Conservation (phyloP, 2,888 invertebrate genomes). For the Escarpia spicata region DNA sequence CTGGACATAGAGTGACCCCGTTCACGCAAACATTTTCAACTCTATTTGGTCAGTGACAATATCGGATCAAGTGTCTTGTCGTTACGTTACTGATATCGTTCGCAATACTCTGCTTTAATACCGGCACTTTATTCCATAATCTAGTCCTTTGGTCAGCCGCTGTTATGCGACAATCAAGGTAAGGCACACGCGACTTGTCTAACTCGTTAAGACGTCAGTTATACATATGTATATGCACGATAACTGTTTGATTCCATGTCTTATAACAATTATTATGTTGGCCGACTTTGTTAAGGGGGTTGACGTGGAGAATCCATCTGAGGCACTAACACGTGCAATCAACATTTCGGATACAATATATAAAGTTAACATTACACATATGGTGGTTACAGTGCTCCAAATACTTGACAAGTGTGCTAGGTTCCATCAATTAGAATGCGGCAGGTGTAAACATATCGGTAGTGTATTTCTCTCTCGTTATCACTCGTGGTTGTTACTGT, state of each 20-base stretch:
- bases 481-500: no score
- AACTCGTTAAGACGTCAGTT: not conserved
- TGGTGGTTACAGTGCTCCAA: no score
- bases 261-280: not conserved
- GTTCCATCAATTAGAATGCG: no score
- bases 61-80: not conserved
- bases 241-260: not conserved
- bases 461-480: no score
- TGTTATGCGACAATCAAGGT: not conserved
- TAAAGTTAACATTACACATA: no score
- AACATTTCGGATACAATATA: not conserved
- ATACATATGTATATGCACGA: not conserved
- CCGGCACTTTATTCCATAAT: not conserved
- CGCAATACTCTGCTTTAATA: not conserved
- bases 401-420: no score
- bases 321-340: not conserved
- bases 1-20: not conserved
- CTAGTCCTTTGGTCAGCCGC: not conserved
- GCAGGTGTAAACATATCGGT: no score
- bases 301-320: not conserved
- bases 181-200: not conserved
- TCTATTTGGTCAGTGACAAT: not conserved
- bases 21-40: not conserved
- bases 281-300: not conserved
- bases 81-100: not conserved